Conservation (phyloP, 2,113 vertebrate species). For the Zosterops japonicus region DNA sequence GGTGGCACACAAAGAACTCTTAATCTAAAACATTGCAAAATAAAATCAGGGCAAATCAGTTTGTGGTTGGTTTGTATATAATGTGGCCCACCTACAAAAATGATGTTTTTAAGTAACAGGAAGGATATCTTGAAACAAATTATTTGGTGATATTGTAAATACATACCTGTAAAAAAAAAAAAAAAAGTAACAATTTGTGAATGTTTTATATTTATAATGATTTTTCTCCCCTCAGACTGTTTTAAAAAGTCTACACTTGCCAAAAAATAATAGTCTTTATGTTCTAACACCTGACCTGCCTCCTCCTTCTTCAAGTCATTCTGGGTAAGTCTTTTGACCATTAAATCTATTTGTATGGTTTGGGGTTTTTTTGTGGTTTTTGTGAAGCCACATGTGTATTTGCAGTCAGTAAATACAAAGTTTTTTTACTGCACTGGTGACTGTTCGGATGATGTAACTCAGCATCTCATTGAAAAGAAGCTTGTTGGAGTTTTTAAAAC, state of each 20-base stretch:
- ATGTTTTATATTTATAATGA: neutral
- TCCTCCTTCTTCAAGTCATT: slow-evolving; percentile 88
- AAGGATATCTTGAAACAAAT: neutral
- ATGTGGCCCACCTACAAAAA: neutral
- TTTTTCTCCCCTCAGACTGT: slow-evolving; percentile 81
- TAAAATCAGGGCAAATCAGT: neutral
- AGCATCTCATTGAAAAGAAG: neutral
- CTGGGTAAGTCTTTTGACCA: slow-evolving; percentile 82
- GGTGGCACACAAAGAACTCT: neutral
- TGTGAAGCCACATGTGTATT: neutral
- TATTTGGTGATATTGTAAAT: neutral
- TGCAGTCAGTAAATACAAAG: neutral
- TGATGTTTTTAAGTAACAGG: neutral
- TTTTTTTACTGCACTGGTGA: neutral
- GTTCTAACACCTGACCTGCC: slow-evolving; percentile 95
- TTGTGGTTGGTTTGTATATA: neutral
- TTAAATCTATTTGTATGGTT: neutral
- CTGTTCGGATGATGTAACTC: neutral
- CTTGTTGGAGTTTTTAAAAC: neutral
- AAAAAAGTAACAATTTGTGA: neutral
- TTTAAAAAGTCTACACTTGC: slow-evolving; percentile 95
- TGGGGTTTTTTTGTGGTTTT: neutral
- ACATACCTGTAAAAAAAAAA: neutral
- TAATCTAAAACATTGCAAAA: neutral
- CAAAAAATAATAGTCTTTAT: slow-evolving; percentile 98